Evolutionary conservation across 2,888 invertebrate genomes (phyloP).

Genomic region (Elaeidobius kamerunicus): DNA sequence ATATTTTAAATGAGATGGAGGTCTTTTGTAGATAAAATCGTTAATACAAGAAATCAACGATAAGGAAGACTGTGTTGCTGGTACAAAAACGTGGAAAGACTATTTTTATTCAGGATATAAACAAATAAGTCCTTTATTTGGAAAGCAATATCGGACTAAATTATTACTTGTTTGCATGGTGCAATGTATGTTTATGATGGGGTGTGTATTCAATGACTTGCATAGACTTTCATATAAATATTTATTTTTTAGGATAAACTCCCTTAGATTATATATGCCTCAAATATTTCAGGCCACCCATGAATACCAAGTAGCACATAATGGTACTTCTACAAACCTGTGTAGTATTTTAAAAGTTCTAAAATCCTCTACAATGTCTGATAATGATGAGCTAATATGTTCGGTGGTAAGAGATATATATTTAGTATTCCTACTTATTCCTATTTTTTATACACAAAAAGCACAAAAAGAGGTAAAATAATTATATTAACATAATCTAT

Average conservation of each 20-base stretch:
- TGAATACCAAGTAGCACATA: conserved; percentile 43
- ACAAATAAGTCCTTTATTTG: conserved; percentile 64
- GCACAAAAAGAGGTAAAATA: no score
- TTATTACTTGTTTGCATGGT: conserved; percentile 53
- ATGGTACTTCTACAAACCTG: conserved; percentile 46
- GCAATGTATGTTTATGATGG: conserved; percentile 47
- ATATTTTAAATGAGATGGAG: no score
- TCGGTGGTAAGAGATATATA: conserved; percentile 30
- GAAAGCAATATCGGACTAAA: conserved; percentile 57
- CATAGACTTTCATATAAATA: neutral
- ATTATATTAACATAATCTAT: no score
- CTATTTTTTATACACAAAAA: no score
- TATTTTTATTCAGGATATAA: conserved; percentile 57
- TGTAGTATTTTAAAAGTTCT: conserved; percentile 39
- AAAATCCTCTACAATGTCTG: conserved; percentile 15
- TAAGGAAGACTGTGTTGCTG: conserved; percentile 29
- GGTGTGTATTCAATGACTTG: conserved; percentile 49
- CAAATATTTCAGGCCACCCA: conserved; percentile 74
- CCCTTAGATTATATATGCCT: conserved; percentile 82
- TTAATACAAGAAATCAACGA: conserved; percentile 40
- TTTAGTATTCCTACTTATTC: no score
- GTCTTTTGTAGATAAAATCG: conserved; percentile 41
- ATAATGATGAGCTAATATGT: conserved; percentile 27
- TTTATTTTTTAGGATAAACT: conserved; percentile 56
- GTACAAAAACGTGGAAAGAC: conserved; percentile 43